These are phyloP conservation scores for Acrocephalus kingi DNA, from an alignment of 2,113 vertebrate species.

Conservation along the genomic window DNA sequence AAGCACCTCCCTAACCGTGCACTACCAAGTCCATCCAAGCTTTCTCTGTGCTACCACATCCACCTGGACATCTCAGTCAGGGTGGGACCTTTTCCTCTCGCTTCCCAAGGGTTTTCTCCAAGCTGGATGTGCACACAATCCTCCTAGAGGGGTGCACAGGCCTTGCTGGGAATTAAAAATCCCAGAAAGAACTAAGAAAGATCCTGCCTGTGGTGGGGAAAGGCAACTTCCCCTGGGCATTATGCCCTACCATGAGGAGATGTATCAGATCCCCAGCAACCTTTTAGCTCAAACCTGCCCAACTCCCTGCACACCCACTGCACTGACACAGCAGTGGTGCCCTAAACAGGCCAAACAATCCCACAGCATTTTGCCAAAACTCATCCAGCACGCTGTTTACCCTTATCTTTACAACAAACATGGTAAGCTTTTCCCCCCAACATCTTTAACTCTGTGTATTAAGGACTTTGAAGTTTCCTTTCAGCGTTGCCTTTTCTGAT, in stretches of 20 bases:
- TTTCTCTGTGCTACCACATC: neutral
- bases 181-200: neutral
- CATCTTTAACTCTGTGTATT: slow-evolving; percentile 36
- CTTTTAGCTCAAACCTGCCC: neutral
- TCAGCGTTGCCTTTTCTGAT: slow-evolving; percentile 50
- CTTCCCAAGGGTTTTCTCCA: neutral
- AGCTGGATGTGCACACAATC: neutral
- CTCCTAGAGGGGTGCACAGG: too few relatives aligned
- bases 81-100: neutral
- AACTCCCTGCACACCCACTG: neutral
- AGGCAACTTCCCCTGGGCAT: neutral
- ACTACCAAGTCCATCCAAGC: neutral
- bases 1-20: neutral
- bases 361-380: neutral
- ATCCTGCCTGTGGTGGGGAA: neutral
- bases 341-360: neutral
- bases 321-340: neutral
- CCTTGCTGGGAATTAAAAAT: neutral
- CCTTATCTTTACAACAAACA: slow-evolving; percentile 50
- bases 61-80: neutral
- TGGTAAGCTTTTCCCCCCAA: slow-evolving; percentile 14
- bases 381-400: slow-evolving; percentile 42
- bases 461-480: slow-evolving; percentile 61
- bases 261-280: neutral
- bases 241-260: neutral